A percentile compares a stretch with the other conserved stretches of the same genome.
phyloP scores from a whole-genome alignment of 2,888 invertebrate genomes.

The Drosophila longiperda region DNA sequence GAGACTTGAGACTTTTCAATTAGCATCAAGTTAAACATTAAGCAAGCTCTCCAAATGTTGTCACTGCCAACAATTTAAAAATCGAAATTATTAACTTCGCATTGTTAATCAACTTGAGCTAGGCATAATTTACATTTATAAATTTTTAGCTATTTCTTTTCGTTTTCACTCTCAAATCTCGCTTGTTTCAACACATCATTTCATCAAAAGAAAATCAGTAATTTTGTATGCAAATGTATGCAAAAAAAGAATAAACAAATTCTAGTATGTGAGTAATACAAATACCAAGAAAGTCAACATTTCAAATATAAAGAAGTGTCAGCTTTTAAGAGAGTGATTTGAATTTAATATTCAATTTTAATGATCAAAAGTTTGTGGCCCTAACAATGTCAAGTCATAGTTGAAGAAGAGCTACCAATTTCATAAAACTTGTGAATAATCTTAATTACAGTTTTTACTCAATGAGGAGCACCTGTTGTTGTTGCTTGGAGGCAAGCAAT shows the following conservation, averaged over 20 bases:
- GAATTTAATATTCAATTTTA: neutral
- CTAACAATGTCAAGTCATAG: neutral
- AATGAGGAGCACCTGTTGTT: slow-evolving; percentile 4
- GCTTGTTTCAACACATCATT: neutral
- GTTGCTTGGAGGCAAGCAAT: neutral
- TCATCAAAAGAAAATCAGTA: neutral
- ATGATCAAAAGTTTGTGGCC: neutral
- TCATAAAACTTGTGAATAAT: neutral
- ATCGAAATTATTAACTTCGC: slow-evolving; percentile 6
- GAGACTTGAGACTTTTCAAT: slow-evolving; percentile 59
- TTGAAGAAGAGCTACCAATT: neutral
- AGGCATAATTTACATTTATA: neutral
- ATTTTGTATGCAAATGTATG: neutral
- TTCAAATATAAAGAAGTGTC: neutral
- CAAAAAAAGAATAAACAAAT: neutral
- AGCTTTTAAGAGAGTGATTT: neutral
- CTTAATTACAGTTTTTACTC: neutral
- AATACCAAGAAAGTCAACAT: neutral
- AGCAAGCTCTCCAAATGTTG: slow-evolving; percentile 16
- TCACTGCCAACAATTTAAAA: neutral
- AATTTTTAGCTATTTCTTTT: neutral
- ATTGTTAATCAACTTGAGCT: slow-evolving; percentile 12
- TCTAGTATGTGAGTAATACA: neutral
- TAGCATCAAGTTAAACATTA: slow-evolving; percentile 48
- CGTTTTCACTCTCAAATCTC: neutral